Base-by-base conservation (phyloP, 2,797 vertebrate genomes). In the Sebastes matsubarae region DNA sequence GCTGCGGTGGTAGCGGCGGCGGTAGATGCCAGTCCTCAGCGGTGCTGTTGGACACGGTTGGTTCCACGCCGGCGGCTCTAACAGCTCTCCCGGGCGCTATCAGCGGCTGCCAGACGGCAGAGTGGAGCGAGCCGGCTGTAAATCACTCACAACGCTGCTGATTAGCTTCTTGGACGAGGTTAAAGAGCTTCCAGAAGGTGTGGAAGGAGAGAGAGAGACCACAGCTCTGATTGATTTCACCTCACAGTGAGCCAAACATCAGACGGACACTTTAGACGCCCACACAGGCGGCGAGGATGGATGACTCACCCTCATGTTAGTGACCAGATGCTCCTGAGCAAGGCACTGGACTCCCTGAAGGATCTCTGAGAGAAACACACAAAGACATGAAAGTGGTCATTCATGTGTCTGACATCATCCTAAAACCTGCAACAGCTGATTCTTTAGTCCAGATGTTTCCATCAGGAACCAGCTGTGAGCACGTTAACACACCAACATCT, bases 161-260 rank as follows among this genome's bases (percentile, higher is more conserved):
- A 86, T 88, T 78, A 85, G 82, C 77, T 84, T 59, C 77, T 18
- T 6, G 67, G 73, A 72, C 8, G 65, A 76, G 68, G 79, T 85
- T 88, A 79, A 81, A 74, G 83, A 87, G 63, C 72, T 63, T 85
- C 68, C 80, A 80, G 82, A 68, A 81, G 87, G 76, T 71, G 75
- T 50, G 81, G 58, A 61, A 30, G 42, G 27, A 29, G 38, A 77
- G 55, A 68, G 50, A 34, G 32, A 63, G 36, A 60, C 63, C 54
- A 1, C 46, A 2, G 50, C 24, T 27, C n/a, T 77, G 71, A 85
- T 82, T 84, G 77, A 72, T 75, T 67, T 67, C 36, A 64, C 52
- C 14, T 75, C 75, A 30, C 27, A 2, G 71, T n/a, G 81, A 46
- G 68, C 54, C 75, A 66, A 27, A 77, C 57, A 64, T 68, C 68